Percentiles rank a stretch among this genome's conserved stretches.
Conservation (phyloP, 2,797 vertebrate species). For the Scolopax rusticola region DNA sequence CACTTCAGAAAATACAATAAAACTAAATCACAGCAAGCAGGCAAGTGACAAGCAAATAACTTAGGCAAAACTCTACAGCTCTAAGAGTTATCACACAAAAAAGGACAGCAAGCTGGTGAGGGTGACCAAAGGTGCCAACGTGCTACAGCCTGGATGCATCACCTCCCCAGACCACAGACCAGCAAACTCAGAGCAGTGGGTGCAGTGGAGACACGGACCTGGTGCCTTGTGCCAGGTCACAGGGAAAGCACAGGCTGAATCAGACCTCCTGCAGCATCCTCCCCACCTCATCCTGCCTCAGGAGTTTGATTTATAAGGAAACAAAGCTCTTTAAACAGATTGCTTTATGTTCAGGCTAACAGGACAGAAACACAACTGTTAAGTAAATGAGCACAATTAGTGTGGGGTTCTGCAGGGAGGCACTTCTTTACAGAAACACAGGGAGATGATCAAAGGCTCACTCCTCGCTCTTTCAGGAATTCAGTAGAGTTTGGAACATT, state of each 20-base stretch:
- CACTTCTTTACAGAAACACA: background rate
- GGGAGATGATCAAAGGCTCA: background rate
- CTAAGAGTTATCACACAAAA: background rate
- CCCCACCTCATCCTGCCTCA: background rate
- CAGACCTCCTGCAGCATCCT: background rate
- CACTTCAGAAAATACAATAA: background rate
- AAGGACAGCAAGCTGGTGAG: background rate
- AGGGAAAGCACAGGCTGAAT: background rate
- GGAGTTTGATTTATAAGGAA: background rate
- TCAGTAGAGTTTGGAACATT: background rate
- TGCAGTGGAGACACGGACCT: background rate
- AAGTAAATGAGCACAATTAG: background rate
- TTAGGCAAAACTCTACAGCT: background rate
- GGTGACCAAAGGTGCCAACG: accelerated
- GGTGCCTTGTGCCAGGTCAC: background rate
- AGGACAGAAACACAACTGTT: background rate
- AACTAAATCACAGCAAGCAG: background rate
- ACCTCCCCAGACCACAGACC: accelerated
- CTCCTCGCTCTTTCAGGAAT: background rate
- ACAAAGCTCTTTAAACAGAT: background rate
- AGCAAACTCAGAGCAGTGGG: background rate
- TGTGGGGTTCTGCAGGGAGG: background rate
- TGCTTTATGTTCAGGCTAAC: background rate
- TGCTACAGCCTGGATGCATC: background rate
- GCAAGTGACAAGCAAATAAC: background rate